Evolutionary conservation across 2,797 vertebrate genomes (phyloP).

Genomic region (Falco naumanni): DNA sequence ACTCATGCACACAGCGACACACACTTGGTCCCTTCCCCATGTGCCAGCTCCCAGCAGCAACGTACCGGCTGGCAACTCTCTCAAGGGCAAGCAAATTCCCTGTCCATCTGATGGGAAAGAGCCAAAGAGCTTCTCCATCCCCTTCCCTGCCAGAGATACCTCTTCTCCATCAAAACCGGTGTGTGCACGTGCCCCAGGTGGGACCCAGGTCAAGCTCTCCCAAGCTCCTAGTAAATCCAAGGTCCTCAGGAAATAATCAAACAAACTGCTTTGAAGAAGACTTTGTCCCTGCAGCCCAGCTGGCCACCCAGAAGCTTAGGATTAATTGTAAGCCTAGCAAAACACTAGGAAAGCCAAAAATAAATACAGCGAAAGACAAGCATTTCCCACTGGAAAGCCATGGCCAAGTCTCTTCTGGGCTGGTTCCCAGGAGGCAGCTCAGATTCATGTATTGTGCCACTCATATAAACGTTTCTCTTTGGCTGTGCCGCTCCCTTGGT

Average conservation of each 20-base stretch:
- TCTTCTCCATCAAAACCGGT: background rate
- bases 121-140: background rate
- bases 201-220: background rate
- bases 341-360: conserved; percentile 37
- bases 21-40: background rate
- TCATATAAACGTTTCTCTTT: background rate
- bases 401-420: conserved; percentile 11
- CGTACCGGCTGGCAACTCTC: background rate
- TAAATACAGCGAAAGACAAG: background rate
- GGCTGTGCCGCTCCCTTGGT: background rate
- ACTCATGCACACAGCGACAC: accelerated
- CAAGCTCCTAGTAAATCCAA: background rate
- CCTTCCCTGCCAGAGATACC: background rate
- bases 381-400: conserved; percentile 5
- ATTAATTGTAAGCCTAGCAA: conserved; percentile 27
- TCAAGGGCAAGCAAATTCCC: background rate
- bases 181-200: accelerated
- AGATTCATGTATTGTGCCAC: background rate
- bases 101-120: background rate
- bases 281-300: background rate
- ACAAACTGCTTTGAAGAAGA: background rate
- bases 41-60: background rate
- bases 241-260: background rate
- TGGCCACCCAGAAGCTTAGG: background rate
- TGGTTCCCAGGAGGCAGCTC: background rate